Base-by-base conservation (phyloP, 1,140 invertebrate genomes). In the Mya arenaria region DNA sequence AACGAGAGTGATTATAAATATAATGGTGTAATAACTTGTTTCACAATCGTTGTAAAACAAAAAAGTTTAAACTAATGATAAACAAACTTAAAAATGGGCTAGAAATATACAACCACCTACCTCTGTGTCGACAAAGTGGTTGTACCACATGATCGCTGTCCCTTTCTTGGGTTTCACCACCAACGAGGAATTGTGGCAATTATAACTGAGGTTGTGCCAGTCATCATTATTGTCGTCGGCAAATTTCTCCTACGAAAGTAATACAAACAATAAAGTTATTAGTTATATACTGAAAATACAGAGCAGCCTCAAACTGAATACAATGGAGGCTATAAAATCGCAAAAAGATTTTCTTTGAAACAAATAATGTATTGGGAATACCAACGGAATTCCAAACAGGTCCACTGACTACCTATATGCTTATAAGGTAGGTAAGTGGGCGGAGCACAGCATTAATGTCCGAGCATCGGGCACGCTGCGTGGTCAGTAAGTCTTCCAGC, bases 131-230 rank as follows among this genome's bases (percentile, higher is more conserved):
- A 71, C 41, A 48, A 63, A 52, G 60, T 71, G 68, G 55, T 32
- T 81, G 28, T 81, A 81, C 78, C 78, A 81, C 66, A 81, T 52
- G 28, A 81, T 55, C 5, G 78, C 68, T n/a, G 68, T 81, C 3
- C 78, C 66, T 0, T 58, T 52, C 28, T 39, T 63, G 1, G 78
- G 78, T 28, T 60, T 62, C 32, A 81, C 39, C 1, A 58, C 32
- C 2, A 81, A 19, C 1, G 66, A 71, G 1, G 78, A 48, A 34
- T 65, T 72, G 37, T 81, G 41, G 44, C 78, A 81, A 63, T 63
- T 63, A 41, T 60, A 52, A 52, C 66, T 81, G 23, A 81, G 28
- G 52, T 81, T 81, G 56, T 48, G 34, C 68, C 68, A 80, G 17
- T 71, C 48, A 25, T 80, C 32, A 44, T 71, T 37, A 8, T 28